phyloP scores from a whole-genome alignment of 2,888 invertebrate species.

The Habroteleia sp. region DNA sequence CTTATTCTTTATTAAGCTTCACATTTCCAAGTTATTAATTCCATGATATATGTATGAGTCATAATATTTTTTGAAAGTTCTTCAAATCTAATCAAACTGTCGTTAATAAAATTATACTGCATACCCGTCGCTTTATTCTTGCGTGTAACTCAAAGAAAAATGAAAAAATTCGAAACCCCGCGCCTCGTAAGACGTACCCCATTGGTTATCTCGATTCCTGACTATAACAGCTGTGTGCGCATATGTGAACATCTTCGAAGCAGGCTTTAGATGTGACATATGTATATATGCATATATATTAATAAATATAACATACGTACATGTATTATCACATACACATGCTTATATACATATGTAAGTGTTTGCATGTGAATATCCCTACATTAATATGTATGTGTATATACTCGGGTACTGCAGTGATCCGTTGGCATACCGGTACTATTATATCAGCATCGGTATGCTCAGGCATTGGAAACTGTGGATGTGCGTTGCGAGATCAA shows the following conservation, averaged over 20 bases:
- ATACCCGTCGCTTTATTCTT: neutral
- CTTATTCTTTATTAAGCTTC: too few relatives aligned
- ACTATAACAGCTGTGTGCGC: conserved; percentile 51
- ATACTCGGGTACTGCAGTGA: conserved; percentile 25
- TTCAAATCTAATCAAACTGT: neutral
- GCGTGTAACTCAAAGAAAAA: neutral
- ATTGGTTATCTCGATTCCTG: conserved; percentile 6
- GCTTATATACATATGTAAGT: too few relatives aligned
- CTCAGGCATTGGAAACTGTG: conserved; percentile 63
- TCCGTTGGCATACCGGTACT: conserved; percentile 53
- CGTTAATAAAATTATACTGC: conserved; percentile 3
- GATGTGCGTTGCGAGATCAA: conserved; percentile 44
- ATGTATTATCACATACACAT: neutral
- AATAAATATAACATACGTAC: neutral
- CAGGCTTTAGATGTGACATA: conserved; percentile 60
- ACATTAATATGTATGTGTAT: too few relatives aligned
- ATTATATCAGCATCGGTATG: conserved; percentile 63
- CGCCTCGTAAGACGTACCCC: conserved; percentile 4
- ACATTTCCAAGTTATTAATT: neutral
- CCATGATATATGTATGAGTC: neutral
- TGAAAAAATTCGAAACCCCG: neutral
- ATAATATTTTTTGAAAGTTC: neutral
- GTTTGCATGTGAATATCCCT: too few relatives aligned
- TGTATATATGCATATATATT: too few relatives aligned
- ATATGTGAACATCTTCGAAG: conserved; percentile 67